Base-by-base conservation (phyloP, 2,888 invertebrate genomes). In the Invenusta paracnida region DNA sequence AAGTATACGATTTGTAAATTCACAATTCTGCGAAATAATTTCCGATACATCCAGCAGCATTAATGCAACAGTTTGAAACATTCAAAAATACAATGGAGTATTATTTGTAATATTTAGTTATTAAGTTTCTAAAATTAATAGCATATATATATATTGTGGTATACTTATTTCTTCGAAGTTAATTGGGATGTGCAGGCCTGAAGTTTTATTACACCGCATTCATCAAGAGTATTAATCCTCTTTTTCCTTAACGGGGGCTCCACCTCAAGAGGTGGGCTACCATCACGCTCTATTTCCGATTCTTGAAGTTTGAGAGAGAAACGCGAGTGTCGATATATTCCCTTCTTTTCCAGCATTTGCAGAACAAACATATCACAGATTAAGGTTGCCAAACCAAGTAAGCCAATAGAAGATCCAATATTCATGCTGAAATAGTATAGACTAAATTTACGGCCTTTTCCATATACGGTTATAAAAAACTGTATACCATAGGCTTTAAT, bases 351-450 rank as follows among this genome's bases (percentile, higher is more conserved):
- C 11, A 67, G 30, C 11, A 83, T 67, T 5, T 48, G 23, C 11
- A 67, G 23, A 67, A 92, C 91, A 13, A 92, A 88, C 13, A 92
- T 88, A 88, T 93, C 92, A 89, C 92, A 92, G 31, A 92, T 86
- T 11, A 92, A 89, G 5, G 92, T 91, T n/a, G 92, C 91, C 28
- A 93, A 87, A 85, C 91, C 91, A 66, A 93, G 88, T 1, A 93
- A 89, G 25, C 92, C 93, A 48, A 93, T 87, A 79, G 93, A 93
- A 87, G 92, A 92, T 79, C 93, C 93, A 85, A 93, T 88, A 88
- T 93, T 93, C 11, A 92, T 88, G 17, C 92, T 82, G 0, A 93
- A 89, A n/a, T 92, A 92, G 27, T 92, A 90, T 11, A 91, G 84
- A 88, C 89, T 90, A 88, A 93, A 93, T 88, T 92, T 92, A 17